Evolutionary conservation across 2,888 invertebrate species (phyloP).

Genomic region (Apeira syringaria): DNA sequence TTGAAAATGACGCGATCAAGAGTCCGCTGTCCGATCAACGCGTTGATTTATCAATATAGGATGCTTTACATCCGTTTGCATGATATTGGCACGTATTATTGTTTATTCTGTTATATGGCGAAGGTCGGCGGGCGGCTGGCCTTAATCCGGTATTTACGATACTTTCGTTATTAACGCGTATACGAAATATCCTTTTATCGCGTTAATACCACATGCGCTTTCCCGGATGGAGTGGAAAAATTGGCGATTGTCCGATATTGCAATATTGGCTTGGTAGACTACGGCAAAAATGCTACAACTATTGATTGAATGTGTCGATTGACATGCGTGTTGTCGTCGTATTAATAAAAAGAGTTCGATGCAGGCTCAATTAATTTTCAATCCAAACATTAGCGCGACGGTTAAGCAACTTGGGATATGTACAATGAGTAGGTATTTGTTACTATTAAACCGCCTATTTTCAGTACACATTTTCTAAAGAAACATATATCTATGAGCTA

Average conservation of each 20-base stretch:
- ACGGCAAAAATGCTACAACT: too few species aligned
- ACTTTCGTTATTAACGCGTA: slow-evolving; percentile 33
- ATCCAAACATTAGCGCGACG: too few species aligned
- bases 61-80: slow-evolving; percentile 22
- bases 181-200: slow-evolving; percentile 29
- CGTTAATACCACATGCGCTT: slow-evolving; percentile 25
- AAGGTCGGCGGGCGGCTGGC: slow-evolving; percentile 39
- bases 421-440: too few species aligned
- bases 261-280: slow-evolving; percentile 5
- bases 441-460: too few species aligned
- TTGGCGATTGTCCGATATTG: slow-evolving; percentile 6
- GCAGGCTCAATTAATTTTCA: too few species aligned
- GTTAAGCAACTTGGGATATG: too few species aligned
- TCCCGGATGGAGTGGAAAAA: slow-evolving; percentile 19
- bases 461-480: too few species aligned
- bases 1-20: slow-evolving; percentile 20
- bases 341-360: too few species aligned
- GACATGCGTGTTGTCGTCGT: too few species aligned
- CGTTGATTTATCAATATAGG: slow-evolving; percentile 32
- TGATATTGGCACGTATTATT: slow-evolving; percentile 2
- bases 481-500: too few species aligned
- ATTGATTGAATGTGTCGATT: too few species aligned
- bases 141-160: slow-evolving; percentile 46
- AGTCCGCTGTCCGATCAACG: slow-evolving; percentile 21
- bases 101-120: slow-evolving; percentile 12